Base-by-base conservation (phyloP, 2,888 invertebrate species). In the Leucania comma region DNA sequence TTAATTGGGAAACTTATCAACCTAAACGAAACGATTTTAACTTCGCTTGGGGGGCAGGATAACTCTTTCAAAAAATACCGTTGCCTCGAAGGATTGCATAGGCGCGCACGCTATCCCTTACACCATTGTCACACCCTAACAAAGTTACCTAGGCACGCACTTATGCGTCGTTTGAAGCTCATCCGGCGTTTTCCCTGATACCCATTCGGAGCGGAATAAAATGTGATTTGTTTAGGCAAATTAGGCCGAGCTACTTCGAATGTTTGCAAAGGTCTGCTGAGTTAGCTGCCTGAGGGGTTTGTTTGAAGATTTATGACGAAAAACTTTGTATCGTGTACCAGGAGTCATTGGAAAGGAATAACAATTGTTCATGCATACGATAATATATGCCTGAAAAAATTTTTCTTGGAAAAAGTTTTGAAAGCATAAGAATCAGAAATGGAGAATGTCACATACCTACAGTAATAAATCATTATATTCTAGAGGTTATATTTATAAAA, bases 191-290 rank as follows among this genome's bases (percentile, higher is more conserved):
- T n/a, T 74, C 59, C 57, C 51, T 50, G 54, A 68, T 78, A 70
- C 57, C 66, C 59, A 69, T 81, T 74, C 10, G 42, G 60, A 24
- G 58, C 51, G n/a, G 63, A 77, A 83, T 85, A 78, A 80, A 75
- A 80, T 56, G 71, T 67, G 81, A 83, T 80, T 75, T 82, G 67
- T 72, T 85, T 72, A 75, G 67, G 62, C 73, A 76, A 83, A 85
- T 72, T 71, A 76, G 74, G 68, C 29, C 35, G 17, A 72, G 50
- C 38, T 26, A 51, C 58, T 68, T 53, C 63, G 32, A 24, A 63
- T 74, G 64, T 63, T 80, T 75, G 75, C 32, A 20, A 59, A 76
- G 38, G 68, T 66, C 24, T 53, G 76, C 61, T 26, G 54, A 56
- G 50, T 60, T 42, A 12, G 66, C 75, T 61, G 67, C 12, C 58